A percentile compares a stretch with the other conserved stretches of the same genome.
Evolutionary conservation across 1,140 invertebrate species (phyloP).

Genomic region (Apolygus lucorum): DNA sequence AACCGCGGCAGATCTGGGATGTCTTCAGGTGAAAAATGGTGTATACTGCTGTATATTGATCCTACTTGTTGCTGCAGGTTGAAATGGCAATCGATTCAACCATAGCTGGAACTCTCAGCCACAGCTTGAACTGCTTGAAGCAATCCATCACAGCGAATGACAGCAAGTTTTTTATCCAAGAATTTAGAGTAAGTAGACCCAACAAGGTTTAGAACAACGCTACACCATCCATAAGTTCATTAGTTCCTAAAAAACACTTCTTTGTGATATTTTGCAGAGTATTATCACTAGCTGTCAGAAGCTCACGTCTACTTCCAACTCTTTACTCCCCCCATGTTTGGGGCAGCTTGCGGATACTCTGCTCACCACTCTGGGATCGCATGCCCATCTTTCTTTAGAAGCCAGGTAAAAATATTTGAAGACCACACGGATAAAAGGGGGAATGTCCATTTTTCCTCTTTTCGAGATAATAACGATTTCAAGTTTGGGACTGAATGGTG

Average conservation of each 20-base stretch:
- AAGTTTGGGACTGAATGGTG: too few relatives aligned
- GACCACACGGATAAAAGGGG: too few relatives aligned
- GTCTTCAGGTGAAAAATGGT: too few relatives aligned
- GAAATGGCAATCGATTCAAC: background rate
- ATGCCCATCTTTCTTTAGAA: slow-evolving; percentile 1
- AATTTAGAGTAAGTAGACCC: slow-evolving; percentile 1
- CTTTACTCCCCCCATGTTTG: slow-evolving; percentile 21
- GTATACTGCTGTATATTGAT: too few relatives aligned
- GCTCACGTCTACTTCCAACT: slow-evolving; percentile 4
- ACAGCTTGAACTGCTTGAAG: background rate
- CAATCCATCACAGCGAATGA: background rate
- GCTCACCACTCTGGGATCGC: slow-evolving; percentile 10
- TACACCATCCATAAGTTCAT: background rate
- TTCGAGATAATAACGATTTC: too few relatives aligned
- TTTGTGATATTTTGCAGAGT: slow-evolving; percentile 13
- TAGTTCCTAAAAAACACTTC: background rate
- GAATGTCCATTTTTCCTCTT: too few relatives aligned
- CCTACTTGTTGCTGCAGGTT: too few relatives aligned
- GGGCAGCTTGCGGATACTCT: slow-evolving; percentile 18
- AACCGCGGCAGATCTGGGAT: too few relatives aligned
- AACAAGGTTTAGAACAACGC: background rate
- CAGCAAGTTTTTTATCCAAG: background rate
- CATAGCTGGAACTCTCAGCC: background rate
- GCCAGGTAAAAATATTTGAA: background rate
- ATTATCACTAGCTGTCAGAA: slow-evolving; percentile 22